phyloP scores from a whole-genome alignment of 2,888 invertebrate genomes.

The Deilephila porcellus region DNA sequence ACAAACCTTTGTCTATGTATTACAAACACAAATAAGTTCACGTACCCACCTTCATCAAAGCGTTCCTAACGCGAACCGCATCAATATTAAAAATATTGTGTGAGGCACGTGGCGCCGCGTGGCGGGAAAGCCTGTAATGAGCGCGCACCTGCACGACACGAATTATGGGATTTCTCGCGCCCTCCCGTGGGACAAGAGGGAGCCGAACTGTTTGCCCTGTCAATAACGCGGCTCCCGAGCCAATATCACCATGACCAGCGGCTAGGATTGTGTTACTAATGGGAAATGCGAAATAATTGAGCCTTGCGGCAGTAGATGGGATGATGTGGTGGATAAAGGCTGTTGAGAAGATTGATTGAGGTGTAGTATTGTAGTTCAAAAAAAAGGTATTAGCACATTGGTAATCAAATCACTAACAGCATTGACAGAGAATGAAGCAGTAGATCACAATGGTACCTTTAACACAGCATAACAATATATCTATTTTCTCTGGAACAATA shows the following conservation, averaged over 20 bases:
- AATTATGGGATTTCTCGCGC: slow-evolving; percentile 84
- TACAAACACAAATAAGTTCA: neutral
- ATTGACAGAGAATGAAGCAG: too few relatives aligned
- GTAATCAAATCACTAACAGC: too few relatives aligned
- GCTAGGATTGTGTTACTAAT: slow-evolving; percentile 52
- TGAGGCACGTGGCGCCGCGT: slow-evolving; percentile 76
- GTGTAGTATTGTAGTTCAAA: neutral
- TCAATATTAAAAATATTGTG: slow-evolving; percentile 61
- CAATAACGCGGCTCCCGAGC: slow-evolving; percentile 66
- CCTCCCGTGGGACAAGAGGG: slow-evolving; percentile 81
- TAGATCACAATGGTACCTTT: too few relatives aligned
- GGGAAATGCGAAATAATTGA: neutral
- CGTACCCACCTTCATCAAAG: neutral
- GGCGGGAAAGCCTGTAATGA: slow-evolving; percentile 80
- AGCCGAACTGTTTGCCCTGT: slow-evolving; percentile 71
- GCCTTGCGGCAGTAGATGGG: too few relatives aligned
- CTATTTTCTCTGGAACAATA: neutral
- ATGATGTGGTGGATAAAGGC: too few relatives aligned
- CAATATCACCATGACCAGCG: slow-evolving; percentile 57
- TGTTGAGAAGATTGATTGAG: neutral
- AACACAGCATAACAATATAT: too few relatives aligned
- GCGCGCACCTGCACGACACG: slow-evolving; percentile 80
- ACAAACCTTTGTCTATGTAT: too few relatives aligned
- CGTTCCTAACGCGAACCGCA: slow-evolving; percentile 59
- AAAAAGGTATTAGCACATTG: too few relatives aligned